A percentile compares a stretch with the other conserved stretches of the same genome.
Evolutionary conservation across 2,797 vertebrate genomes (phyloP).

Genomic region (Spondyliosoma cantharus): DNA sequence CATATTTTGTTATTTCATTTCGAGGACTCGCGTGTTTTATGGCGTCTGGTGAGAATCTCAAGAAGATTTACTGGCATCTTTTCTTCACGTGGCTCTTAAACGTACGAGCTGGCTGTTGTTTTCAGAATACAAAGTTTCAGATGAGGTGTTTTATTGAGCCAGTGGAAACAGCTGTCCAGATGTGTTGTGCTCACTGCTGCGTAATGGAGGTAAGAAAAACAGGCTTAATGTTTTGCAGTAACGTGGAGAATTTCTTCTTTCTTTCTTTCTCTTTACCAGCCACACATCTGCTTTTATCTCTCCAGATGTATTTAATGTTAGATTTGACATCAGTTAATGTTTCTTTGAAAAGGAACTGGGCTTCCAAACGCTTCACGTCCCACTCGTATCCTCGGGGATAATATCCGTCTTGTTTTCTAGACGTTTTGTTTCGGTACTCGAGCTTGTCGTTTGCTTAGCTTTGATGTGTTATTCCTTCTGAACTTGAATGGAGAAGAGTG

Average conservation of each 20-base stretch:
- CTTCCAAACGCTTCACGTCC: slow-evolving; percentile 3
- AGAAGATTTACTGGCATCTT: neutral
- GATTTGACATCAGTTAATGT: neutral
- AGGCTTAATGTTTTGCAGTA: neutral
- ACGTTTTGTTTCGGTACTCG: slow-evolving; percentile 37
- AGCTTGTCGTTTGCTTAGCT: slow-evolving; percentile 13
- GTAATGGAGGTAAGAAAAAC: neutral
- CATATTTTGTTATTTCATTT: neutral
- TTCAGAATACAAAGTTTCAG: neutral
- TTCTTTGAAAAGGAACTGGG: neutral
- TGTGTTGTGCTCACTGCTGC: neutral
- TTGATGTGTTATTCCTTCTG: slow-evolving; percentile 36
- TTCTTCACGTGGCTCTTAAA: too few species aligned
- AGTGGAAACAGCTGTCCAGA: neutral
- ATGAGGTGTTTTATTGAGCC: slow-evolving; percentile 23
- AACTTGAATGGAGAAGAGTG: slow-evolving; percentile 25
- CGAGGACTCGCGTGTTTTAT: neutral
- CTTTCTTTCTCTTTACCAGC: neutral
- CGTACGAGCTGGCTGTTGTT: neutral
- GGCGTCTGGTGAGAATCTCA: neutral
- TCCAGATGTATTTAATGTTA: neutral
- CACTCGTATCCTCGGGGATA: slow-evolving; percentile 17
- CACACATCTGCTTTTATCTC: neutral
- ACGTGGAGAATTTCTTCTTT: neutral
- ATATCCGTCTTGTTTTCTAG: slow-evolving; percentile 31